These are phyloP conservation scores for Rhagoletis zephyria DNA, from an alignment of 1,140 invertebrate genomes.

Conservation along the genomic window DNA sequence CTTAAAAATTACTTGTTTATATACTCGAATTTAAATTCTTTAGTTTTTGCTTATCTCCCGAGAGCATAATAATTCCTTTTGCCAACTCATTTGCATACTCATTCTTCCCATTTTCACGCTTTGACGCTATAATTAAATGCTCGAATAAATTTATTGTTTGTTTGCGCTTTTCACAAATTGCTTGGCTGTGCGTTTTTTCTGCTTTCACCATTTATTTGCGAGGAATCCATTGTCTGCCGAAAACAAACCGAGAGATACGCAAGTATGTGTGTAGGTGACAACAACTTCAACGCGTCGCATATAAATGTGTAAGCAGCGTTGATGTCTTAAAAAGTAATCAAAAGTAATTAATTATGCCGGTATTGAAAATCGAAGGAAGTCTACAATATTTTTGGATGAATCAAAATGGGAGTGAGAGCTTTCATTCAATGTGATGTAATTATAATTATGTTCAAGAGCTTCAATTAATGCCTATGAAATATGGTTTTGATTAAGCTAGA, in stretches of 20 bases:
- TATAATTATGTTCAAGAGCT: not conserved
- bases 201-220: not conserved
- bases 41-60: not conserved
- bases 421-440: not conserved
- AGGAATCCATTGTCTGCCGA: not conserved
- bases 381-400: not conserved
- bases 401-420: not conserved
- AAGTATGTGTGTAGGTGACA: not conserved
- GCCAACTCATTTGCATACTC: slow-evolving; percentile 9
- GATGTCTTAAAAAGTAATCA: slow-evolving; percentile 35
- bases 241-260: not conserved
- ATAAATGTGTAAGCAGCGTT: not conserved
- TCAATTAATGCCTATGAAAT: not conserved
- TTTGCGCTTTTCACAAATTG: slow-evolving; percentile 29
- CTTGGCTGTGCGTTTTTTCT: not conserved
- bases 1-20: too few species aligned
- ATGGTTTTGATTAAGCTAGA: not conserved
- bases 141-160: slow-evolving; percentile 47
- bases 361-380: slow-evolving; percentile 28
- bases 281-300: not conserved
- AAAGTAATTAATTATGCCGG: slow-evolving; percentile 29
- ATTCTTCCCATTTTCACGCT: slow-evolving; percentile 32
- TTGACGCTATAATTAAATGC: slow-evolving; percentile 43
- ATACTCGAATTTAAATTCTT: not conserved
- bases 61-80: not conserved